Evolutionary conservation across 2,113 vertebrate genomes (phyloP).

Genomic region (Zosterops borbonicus): DNA sequence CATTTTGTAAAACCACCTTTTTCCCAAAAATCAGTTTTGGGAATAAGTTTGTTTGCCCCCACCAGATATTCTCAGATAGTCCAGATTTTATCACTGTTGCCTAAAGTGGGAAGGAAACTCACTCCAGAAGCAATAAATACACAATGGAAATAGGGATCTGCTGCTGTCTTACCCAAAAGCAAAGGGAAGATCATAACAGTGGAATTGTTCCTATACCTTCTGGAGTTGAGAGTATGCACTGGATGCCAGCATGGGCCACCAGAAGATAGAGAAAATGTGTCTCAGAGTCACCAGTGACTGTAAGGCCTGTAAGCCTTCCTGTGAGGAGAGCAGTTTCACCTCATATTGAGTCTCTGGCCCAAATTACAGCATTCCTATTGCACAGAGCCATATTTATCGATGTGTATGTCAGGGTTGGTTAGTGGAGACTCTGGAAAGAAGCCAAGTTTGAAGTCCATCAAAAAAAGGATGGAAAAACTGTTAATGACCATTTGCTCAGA

Average conservation of each 20-base stretch:
- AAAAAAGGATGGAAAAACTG: background rate
- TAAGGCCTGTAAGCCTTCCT: background rate
- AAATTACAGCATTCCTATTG: background rate
- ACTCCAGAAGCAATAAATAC: background rate
- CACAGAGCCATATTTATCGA: background rate
- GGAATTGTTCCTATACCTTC: background rate
- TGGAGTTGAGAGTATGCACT: background rate
- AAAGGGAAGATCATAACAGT: background rate
- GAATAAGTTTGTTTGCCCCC: background rate
- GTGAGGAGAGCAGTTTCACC: background rate
- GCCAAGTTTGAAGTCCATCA: background rate
- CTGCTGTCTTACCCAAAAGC: background rate
- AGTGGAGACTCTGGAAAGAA: background rate
- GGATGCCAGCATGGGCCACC: rapidly evolving
- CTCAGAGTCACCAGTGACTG: background rate
- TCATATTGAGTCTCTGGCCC: background rate
- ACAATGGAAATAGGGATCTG: background rate
- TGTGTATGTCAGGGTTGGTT: background rate
- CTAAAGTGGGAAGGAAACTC: background rate
- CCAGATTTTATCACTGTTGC: background rate
- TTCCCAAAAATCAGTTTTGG: background rate
- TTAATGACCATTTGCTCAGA: background rate
- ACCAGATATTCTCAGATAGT: background rate
- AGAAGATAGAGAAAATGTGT: background rate
- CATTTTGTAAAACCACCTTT: background rate